A percentile compares a stretch with the other conserved stretches of the same genome.
phyloP scores from a whole-genome alignment of 2,113 vertebrate species.

The Formicarius rufipectus region DNA sequence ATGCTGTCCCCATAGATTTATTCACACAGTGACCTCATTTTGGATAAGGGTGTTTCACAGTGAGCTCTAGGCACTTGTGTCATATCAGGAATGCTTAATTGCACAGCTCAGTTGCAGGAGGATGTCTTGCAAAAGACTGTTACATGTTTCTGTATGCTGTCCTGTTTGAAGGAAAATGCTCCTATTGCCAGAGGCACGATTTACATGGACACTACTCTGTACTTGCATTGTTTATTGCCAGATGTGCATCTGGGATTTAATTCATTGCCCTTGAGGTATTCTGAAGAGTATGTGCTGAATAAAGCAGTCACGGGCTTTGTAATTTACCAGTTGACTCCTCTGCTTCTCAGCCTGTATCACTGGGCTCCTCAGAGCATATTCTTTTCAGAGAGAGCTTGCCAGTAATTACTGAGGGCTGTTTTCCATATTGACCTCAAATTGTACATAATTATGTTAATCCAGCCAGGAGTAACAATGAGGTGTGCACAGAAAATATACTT shows the following conservation, averaged over 20 bases:
- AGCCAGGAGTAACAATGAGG: constrained; percentile 25
- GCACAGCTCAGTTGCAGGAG: neutral
- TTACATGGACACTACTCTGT: neutral
- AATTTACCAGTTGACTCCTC: constrained; percentile 6
- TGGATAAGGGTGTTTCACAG: neutral
- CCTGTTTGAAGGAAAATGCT: neutral
- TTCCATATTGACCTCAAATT: constrained; percentile 46
- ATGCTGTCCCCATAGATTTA: neutral
- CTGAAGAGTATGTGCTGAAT: neutral
- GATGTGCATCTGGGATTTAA: neutral
- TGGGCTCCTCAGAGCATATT: neutral
- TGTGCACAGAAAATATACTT: constrained; percentile 12
- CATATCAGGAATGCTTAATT: neutral
- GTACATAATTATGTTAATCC: constrained; percentile 41
- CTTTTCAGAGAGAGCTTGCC: constrained; percentile 23
- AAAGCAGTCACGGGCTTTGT: neutral
- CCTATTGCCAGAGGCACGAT: neutral
- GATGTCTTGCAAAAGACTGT: neutral
- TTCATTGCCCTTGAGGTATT: neutral
- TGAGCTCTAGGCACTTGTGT: neutral
- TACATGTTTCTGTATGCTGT: rapidly evolving
- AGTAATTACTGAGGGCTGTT: constrained; percentile 22
- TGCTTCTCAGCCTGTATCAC: neutral
- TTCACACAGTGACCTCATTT: neutral
- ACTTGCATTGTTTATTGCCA: neutral